Percentiles rank a stretch among this genome's conserved stretches.
Conservation (phyloP, 1,140 invertebrate genomes). For the Drosophila truncata region DNA sequence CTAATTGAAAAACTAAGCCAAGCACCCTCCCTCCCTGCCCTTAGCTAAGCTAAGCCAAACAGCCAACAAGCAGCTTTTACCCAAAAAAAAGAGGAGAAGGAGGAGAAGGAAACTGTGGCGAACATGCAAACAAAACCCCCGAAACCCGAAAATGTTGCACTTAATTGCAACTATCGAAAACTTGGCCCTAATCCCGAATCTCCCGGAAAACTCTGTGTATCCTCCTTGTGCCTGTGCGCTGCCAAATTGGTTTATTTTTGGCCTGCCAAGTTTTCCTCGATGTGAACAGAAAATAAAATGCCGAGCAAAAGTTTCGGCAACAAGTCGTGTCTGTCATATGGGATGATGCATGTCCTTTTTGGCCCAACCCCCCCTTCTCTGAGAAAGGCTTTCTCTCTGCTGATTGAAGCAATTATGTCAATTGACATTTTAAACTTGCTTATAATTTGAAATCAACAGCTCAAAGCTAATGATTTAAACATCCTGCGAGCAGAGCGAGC, state of each 20-base stretch:
- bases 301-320: slow-evolving; percentile 3
- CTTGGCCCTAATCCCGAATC: slow-evolving; percentile 45
- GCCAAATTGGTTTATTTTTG: slow-evolving; percentile 71
- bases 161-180: slow-evolving; percentile 75
- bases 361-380: neutral
- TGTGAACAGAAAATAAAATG: neutral
- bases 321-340: slow-evolving; percentile 40
- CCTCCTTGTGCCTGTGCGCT: slow-evolving; percentile 5
- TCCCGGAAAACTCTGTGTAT: neutral
- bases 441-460: slow-evolving; percentile 13
- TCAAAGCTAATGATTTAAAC: too few relatives aligned
- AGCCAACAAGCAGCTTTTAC: slow-evolving; percentile 29
- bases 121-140: slow-evolving; percentile 69
- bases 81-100: too few relatives aligned
- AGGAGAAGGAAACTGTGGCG: slow-evolving; percentile 6
- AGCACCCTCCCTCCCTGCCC: too few relatives aligned
- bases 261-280: slow-evolving; percentile 46
- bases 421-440: slow-evolving; percentile 51
- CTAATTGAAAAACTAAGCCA: slow-evolving; percentile 77
- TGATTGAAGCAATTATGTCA: slow-evolving; percentile 59
- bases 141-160: slow-evolving; percentile 74
- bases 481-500: too few relatives aligned
- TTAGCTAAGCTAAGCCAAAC: slow-evolving; percentile 18
- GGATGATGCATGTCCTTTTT: slow-evolving; percentile 41
- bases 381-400: neutral